Evolutionary conservation across 2,888 invertebrate genomes (phyloP).

Genomic region (Eumerus sabulonum): DNA sequence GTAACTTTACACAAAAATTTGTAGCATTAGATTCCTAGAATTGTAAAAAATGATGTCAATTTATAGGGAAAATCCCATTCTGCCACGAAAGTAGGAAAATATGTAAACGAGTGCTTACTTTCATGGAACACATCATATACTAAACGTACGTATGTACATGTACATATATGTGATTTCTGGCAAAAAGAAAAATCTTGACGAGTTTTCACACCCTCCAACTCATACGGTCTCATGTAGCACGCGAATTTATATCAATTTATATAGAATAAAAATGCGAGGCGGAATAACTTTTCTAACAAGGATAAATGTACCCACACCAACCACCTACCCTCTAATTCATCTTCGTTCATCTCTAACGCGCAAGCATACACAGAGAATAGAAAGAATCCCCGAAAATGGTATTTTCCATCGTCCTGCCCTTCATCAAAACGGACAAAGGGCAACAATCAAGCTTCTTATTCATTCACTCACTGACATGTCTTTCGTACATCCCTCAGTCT

Average conservation of each 20-base stretch:
- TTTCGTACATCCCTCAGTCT: slow-evolving; percentile 5
- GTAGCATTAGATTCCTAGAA: too few relatives aligned
- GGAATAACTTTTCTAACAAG: slow-evolving; percentile 39
- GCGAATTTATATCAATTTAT: slow-evolving; percentile 53
- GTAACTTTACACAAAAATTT: too few relatives aligned
- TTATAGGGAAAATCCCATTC: background rate
- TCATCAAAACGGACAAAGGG: slow-evolving; percentile 15
- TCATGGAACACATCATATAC: background rate
- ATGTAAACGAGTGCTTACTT: slow-evolving; percentile 4
- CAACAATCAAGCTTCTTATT: slow-evolving; percentile 46
- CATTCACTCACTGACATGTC: slow-evolving; percentile 41
- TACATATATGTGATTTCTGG: background rate
- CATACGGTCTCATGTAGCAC: background rate
- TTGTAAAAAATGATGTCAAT: too few relatives aligned
- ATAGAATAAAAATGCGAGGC: slow-evolving; percentile 23
- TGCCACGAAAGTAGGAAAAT: slow-evolving; percentile 1
- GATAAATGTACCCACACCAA: slow-evolving; percentile 39
- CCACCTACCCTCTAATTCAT: slow-evolving; percentile 30
- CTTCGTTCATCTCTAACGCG: slow-evolving; percentile 35
- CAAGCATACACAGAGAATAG: background rate
- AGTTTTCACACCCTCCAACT: slow-evolving; percentile 14
- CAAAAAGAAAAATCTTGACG: too few relatives aligned
- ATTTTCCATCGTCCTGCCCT: slow-evolving; percentile 3
- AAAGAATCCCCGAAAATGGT: slow-evolving; percentile 27
- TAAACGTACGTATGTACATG: background rate